Base-by-base conservation (phyloP, 2,888 invertebrate genomes). In the Octodonta nipae region DNA sequence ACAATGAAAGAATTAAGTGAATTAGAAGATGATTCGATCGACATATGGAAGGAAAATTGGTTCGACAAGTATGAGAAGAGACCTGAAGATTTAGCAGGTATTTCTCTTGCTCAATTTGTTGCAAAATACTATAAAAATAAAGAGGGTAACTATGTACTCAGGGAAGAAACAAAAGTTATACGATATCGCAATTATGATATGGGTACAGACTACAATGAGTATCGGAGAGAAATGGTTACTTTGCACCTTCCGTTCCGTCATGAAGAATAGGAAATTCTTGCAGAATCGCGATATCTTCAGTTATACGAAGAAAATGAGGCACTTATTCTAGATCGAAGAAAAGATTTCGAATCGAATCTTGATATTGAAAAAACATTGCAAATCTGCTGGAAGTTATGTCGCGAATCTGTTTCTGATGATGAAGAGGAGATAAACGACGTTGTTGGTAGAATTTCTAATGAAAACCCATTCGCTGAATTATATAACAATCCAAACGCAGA, bases 21-120 rank as follows among this genome's bases (percentile, higher is more conserved):
- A 17, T 30, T 56, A 30, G 53, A 48, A 26, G 56, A 44, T 35
- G 47, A 56, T 44, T 49, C 43, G 49, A 57, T 55, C 43, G 49
- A 64, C 34, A 42, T 63, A 15, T 62, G 61, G 59, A 59, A 53
- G 35, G 54, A 58, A 34, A 55, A 60, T 45, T 56, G 55, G 44
- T 52, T 60, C 28, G 55, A 59, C 30, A 56, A 56, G 31, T 63
- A 63, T 40, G 50, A 62, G 42, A 47, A 56, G 43, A 36, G 61
- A 39, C 61, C 58, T 30, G 44, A 46, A 38, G 48, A 52, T 31
- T 40, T 63, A 5, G 33, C 47, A 33, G 28, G 51, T 30, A 38
- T 56, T 26, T 49, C 53, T 28, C 43, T 63, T 25, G 61, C 60
- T 3, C 53, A 60, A 44, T 63, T 61, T 47, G 56, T 53, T 40